Conservation (phyloP, 2,113 vertebrate species). For the Saguinus midas region DNA sequence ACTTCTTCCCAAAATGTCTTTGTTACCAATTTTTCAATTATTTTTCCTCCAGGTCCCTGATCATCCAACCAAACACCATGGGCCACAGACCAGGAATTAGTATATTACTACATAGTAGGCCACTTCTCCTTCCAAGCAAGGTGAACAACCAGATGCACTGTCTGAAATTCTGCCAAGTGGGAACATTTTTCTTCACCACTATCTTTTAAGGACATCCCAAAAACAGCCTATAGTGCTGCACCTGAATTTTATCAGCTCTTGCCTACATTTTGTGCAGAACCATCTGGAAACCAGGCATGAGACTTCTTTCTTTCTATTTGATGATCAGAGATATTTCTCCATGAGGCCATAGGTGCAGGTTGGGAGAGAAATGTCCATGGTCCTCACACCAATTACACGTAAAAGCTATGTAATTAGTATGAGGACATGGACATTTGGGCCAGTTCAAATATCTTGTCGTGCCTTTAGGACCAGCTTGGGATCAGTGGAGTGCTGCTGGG, state of each 20-base stretch:
- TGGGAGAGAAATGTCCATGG: neutral
- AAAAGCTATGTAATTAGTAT: neutral
- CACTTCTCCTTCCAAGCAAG: neutral
- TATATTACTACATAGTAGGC: neutral
- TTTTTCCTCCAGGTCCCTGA: neutral
- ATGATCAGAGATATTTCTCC: neutral
- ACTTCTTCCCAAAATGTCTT: neutral
- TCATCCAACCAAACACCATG: neutral
- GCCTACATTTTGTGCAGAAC: neutral
- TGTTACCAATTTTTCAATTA: neutral
- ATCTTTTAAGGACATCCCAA: neutral
- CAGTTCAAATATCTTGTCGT: neutral
- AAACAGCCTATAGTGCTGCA: neutral
- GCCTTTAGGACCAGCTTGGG: neutral
- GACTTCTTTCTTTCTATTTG: neutral
- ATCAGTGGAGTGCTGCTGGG: neutral
- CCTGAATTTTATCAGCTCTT: neutral
- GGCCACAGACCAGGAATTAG: neutral
- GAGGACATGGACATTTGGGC: neutral
- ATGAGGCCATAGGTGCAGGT: neutral
- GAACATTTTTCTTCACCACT: neutral
- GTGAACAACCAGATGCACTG: neutral
- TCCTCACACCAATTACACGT: no score
- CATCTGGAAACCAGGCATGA: neutral
- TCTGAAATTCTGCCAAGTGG: neutral